Evolutionary conservation across 2,888 invertebrate species (phyloP).

Genomic region (Meteorus colon): DNA sequence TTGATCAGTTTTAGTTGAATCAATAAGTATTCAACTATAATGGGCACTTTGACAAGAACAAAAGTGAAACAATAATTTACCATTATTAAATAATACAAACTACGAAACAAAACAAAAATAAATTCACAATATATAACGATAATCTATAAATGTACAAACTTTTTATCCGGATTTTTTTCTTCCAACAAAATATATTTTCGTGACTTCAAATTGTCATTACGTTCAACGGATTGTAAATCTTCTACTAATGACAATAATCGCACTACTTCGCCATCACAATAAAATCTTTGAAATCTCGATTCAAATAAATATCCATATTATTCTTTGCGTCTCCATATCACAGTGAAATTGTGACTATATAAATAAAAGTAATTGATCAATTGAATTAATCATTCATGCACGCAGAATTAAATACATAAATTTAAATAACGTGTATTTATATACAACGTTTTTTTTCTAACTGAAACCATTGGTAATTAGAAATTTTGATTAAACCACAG

Average conservation of each 20-base stretch:
- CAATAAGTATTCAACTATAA: neutral
- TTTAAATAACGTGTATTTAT: constrained; percentile 39
- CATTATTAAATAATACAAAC: neutral
- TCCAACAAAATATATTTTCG: neutral
- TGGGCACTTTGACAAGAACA: neutral
- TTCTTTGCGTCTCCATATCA: constrained; percentile 41
- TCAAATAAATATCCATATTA: constrained; percentile 21
- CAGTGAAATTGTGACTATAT: constrained; percentile 48
- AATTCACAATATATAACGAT: neutral
- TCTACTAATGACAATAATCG: neutral
- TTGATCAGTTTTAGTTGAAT: neutral
- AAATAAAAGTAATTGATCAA: constrained; percentile 30
- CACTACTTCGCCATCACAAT: neutral
- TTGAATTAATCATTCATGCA: constrained; percentile 28
- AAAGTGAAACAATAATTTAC: neutral
- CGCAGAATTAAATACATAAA: constrained; percentile 30
- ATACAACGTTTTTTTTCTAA: constrained; percentile 37
- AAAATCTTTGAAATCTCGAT: neutral
- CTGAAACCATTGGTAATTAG: constrained; percentile 40
- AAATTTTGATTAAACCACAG: constrained; percentile 1
- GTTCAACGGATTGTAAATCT: neutral
- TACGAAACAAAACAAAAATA: neutral
- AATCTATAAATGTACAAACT: neutral
- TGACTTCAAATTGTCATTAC: neutral
- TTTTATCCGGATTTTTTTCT: neutral